Conservation (phyloP, 2,113 vertebrate species). For the Megatriorchis doriae region DNA sequence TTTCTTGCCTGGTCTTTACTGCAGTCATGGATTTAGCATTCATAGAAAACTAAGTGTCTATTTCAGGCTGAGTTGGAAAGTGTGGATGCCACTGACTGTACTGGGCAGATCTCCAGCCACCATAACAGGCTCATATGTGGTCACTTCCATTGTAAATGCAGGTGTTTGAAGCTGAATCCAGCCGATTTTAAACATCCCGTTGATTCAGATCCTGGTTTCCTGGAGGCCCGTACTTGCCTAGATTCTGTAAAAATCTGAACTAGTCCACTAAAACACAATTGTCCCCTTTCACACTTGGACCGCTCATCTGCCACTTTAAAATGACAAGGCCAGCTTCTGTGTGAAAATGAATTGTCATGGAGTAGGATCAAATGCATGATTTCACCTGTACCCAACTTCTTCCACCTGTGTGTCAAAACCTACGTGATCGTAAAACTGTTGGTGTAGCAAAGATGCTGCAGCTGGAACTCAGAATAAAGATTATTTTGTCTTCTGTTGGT, state of each 20-base stretch:
- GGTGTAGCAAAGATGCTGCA: not conserved
- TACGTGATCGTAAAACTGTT: not conserved
- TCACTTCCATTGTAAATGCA: not conserved
- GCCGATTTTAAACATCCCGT: not conserved
- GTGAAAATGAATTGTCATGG: not conserved
- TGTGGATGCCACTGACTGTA: not conserved
- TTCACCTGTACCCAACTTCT: not conserved
- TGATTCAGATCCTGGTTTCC: conserved; percentile 2
- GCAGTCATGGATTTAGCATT: not conserved
- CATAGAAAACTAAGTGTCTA: not conserved
- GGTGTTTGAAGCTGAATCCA: not conserved
- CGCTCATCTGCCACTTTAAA: not conserved
- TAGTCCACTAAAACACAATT: not conserved
- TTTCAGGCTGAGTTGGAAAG: not conserved
- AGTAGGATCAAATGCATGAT: not conserved
- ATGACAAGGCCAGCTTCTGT: not conserved
- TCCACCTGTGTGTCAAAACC: not conserved
- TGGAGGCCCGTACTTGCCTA: not conserved
- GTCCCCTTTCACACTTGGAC: not conserved
- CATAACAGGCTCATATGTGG: not conserved
- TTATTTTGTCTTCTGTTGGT: not conserved
- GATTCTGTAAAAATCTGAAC: not conserved
- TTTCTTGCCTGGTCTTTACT: not conserved
- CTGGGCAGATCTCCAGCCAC: not conserved
- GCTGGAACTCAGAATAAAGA: not conserved